Evolutionary conservation across 2,888 invertebrate species (phyloP).

Genomic region (Agriopis aurantiaria): DNA sequence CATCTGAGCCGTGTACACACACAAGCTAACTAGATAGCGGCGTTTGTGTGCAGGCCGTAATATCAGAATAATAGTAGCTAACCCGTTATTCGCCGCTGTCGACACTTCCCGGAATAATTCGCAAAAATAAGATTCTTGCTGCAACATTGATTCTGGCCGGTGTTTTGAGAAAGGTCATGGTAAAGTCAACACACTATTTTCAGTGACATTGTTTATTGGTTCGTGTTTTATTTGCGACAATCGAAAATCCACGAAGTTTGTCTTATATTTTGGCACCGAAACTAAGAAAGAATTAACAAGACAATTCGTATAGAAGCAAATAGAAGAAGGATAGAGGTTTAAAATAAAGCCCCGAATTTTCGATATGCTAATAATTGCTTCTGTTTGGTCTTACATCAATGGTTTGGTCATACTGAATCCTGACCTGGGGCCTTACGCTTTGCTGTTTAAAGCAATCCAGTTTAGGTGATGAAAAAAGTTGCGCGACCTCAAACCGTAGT

Average conservation of each 20-base stretch:
- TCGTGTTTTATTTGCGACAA: constrained; percentile 46
- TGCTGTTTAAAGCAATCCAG: no score
- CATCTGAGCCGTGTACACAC: constrained; percentile 44
- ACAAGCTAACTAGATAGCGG: constrained; percentile 53
- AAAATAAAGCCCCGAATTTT: no score
- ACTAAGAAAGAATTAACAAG: constrained; percentile 3
- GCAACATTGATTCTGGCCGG: constrained; percentile 60
- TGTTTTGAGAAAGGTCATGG: constrained; percentile 77
- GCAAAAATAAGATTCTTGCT: constrained; percentile 75
- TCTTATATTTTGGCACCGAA: constrained; percentile 23
- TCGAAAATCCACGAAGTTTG: constrained; percentile 22
- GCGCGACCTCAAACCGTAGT: no score
- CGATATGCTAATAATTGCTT: no score
- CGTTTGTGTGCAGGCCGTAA: constrained; percentile 61
- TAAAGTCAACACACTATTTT: constrained; percentile 71
- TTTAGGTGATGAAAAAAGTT: no score
- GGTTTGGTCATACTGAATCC: no score
- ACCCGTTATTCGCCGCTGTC: constrained; percentile 83
- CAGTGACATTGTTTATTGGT: constrained; percentile 44
- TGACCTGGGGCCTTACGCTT: no score
- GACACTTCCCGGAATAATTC: constrained; percentile 81
- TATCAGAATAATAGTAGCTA: constrained; percentile 79
- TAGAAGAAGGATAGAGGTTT: no score
- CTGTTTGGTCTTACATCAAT: no score
- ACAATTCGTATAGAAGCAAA: not conserved